phyloP scores from a whole-genome alignment of 2,888 invertebrate genomes.

The Brenthis daphne region DNA sequence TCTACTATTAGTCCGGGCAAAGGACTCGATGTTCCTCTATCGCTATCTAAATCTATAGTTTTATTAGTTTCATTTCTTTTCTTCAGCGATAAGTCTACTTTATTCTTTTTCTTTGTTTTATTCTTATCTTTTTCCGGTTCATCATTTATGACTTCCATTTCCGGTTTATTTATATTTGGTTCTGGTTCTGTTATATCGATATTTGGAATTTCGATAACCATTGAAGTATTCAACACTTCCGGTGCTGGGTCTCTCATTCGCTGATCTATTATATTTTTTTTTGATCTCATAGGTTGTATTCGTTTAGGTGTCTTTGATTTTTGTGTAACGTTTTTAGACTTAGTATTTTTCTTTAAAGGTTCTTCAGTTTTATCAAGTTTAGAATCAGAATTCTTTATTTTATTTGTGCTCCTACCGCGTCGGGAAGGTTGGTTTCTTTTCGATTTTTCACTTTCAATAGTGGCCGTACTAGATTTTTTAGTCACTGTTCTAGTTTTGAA shows the following conservation, averaged over 20 bases:
- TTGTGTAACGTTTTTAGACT: conserved; percentile 27
- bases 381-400: conserved; percentile 12
- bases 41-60: conserved; percentile 35
- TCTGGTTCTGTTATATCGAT: conserved; percentile 41
- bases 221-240: conserved; percentile 57
- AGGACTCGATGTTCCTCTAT: conserved; percentile 59
- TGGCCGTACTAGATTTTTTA: conserved; percentile 21
- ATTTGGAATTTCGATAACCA: conserved; percentile 45
- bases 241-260: conserved; percentile 53
- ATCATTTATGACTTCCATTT: conserved; percentile 53
- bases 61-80: conserved; percentile 34
- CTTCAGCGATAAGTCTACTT: conserved; percentile 38
- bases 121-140: conserved; percentile 32
- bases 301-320: conserved; percentile 31
- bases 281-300: conserved; percentile 32
- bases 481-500: conserved; percentile 43
- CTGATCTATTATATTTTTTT: conserved; percentile 55
- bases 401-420: conserved; percentile 3
- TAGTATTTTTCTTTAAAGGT: conserved; percentile 37
- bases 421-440: neutral
- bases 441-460: conserved; percentile 31
- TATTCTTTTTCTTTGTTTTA: conserved; percentile 38
- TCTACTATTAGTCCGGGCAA: conserved; percentile 66
- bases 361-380: neutral
- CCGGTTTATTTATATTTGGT: conserved; percentile 42